phyloP scores from a whole-genome alignment of 2,888 invertebrate species.

The Elegia similella region DNA sequence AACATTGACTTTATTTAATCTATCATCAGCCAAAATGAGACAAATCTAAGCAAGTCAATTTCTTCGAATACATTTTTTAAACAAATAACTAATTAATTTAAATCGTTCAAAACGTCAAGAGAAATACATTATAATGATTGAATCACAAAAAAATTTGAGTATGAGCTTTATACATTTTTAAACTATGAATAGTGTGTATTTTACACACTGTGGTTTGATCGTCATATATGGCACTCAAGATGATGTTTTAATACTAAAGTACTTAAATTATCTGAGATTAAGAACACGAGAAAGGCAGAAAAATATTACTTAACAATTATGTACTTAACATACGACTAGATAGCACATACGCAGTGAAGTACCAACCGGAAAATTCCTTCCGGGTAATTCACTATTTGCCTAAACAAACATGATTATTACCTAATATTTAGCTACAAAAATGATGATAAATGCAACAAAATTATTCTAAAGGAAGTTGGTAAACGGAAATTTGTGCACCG shows the following conservation, averaged over 20 bases:
- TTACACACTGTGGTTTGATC: neutral
- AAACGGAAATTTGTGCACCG: conserved; percentile 47
- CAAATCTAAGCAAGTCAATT: conserved; percentile 11
- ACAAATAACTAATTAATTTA: conserved; percentile 29
- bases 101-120: conserved; percentile 54
- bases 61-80: conserved; percentile 14
- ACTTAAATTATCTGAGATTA: conserved; percentile 20
- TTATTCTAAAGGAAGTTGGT: conserved; percentile 37
- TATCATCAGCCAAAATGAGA: conserved; percentile 18
- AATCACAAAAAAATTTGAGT: conserved; percentile 30
- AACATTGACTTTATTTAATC: conserved; percentile 23
- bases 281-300: conserved; percentile 31
- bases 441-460: conserved; percentile 58
- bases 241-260: conserved; percentile 10
- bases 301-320: conserved; percentile 29
- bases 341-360: conserved; percentile 28
- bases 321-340: conserved; percentile 53
- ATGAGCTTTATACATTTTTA: conserved; percentile 19
- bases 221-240: conserved; percentile 10
- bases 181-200: neutral
- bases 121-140: conserved; percentile 24
- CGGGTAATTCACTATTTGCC: conserved; percentile 22
- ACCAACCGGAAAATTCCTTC: conserved; percentile 33
- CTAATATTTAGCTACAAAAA: conserved; percentile 19
- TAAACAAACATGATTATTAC: conserved; percentile 20